Evolutionary conservation across 2,113 vertebrate genomes (phyloP).

Genomic region (Gallinago jamesoni): DNA sequence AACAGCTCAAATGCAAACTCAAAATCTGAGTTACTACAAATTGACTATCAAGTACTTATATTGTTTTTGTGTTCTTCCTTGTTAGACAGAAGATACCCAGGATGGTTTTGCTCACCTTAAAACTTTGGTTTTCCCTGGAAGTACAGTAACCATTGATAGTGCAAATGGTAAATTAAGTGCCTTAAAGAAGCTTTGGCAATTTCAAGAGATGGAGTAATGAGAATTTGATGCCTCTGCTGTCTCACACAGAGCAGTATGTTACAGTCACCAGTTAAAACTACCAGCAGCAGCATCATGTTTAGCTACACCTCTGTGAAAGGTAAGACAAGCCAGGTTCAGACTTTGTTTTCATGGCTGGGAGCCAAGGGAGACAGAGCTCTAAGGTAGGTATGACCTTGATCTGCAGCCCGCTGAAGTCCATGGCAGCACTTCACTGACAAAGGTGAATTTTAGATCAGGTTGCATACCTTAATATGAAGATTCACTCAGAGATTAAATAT

Average conservation of each 20-base stretch:
- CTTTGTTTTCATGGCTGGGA: background rate
- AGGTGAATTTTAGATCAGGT: background rate
- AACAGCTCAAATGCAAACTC: background rate
- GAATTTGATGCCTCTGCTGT: background rate
- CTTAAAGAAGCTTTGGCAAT: background rate
- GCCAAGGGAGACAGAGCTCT: background rate
- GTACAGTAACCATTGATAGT: background rate
- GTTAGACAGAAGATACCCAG: background rate
- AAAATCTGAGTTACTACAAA: background rate
- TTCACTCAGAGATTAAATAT: background rate
- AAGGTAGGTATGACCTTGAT: background rate
- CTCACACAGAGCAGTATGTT: background rate
- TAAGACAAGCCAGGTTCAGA: background rate
- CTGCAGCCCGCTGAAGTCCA: background rate
- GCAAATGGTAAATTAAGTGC: rapidly evolving
- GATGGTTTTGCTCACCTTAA: background rate
- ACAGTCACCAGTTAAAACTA: background rate
- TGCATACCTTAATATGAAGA: background rate
- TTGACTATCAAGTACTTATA: background rate
- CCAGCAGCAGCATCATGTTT: background rate
- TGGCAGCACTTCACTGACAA: background rate
- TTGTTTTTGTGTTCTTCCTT: background rate
- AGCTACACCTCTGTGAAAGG: background rate
- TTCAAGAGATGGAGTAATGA: background rate
- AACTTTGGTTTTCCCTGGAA: background rate